Percentiles rank a stretch among this genome's conserved stretches.
Conservation (phyloP, 2,888 invertebrate species). For the Eupithecia exiguata region DNA sequence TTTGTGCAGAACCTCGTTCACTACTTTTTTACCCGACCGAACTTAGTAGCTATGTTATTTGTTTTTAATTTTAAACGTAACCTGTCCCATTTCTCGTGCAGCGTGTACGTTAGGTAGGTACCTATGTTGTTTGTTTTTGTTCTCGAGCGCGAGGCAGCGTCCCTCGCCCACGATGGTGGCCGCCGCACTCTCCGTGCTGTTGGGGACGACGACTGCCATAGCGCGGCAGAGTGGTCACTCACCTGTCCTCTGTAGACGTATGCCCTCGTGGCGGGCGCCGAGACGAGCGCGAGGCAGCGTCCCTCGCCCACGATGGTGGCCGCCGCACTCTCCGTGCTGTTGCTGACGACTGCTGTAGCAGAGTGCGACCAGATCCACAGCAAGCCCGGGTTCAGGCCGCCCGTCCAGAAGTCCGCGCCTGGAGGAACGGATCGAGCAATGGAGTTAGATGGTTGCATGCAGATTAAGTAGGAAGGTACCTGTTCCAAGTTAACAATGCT, state of each 20-base stretch:
- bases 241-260: constrained; percentile 86
- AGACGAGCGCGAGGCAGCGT: constrained; percentile 87
- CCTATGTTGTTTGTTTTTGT: too few species aligned
- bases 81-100: too few species aligned
- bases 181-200: too few species aligned
- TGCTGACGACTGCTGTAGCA: constrained; percentile 87
- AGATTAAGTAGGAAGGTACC: too few species aligned
- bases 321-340: constrained; percentile 54
- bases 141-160: constrained; percentile 36
- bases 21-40: too few species aligned
- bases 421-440: constrained; percentile 35
- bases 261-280: constrained; percentile 82
- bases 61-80: too few species aligned
- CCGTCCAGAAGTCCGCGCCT: constrained; percentile 92
- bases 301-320: constrained; percentile 84
- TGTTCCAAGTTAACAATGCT: not conserved
- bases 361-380: constrained; percentile 95
- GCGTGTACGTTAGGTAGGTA: too few species aligned
- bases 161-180: too few species aligned
- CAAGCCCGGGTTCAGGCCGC: constrained; percentile 92
- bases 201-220: too few species aligned
- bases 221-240: not conserved
- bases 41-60: too few species aligned
- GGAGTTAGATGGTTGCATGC: not conserved
- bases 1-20: too few species aligned